Percentiles rank a stretch among this genome's conserved stretches.
These are phyloP conservation scores for Potorous gilbertii DNA, from an alignment of 2,797 vertebrate species.

Conservation along the genomic window DNA sequence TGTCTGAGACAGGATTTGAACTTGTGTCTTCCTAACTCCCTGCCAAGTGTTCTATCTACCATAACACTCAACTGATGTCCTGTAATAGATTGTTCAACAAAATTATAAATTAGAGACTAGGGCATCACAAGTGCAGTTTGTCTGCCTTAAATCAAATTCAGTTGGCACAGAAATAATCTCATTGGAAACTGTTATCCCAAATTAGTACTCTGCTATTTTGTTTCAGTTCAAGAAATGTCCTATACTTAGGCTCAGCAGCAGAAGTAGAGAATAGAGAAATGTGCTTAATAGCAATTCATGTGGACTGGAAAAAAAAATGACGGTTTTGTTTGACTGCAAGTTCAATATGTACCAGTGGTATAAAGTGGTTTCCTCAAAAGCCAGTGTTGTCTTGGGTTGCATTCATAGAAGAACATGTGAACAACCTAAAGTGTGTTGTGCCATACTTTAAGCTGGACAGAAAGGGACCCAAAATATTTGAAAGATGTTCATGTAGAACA, in stretches of 20 bases:
- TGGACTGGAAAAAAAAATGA: not conserved
- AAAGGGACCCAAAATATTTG: not conserved
- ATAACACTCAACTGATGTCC: not conserved
- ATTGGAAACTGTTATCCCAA: not conserved
- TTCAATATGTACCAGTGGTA: not conserved
- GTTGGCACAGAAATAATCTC: not conserved
- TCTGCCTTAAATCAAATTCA: not conserved
- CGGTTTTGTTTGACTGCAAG: not conserved
- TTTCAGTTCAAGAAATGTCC: not conserved
- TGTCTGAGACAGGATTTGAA: not conserved
- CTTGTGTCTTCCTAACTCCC: not conserved
- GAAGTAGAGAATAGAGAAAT: not conserved
- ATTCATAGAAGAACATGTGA: not conserved
- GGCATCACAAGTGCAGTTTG: not conserved
- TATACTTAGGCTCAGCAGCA: not conserved
- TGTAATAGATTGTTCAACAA: not conserved
- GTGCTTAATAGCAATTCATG: not conserved
- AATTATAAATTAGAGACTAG: not conserved
- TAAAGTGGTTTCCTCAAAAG: not conserved
- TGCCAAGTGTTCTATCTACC: not conserved
- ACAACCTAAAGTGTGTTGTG: not conserved
- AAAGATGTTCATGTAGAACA: not conserved
- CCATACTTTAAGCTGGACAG: not conserved
- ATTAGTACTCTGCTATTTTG: not conserved
- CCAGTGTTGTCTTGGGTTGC: not conserved